Conservation (phyloP, 2,888 invertebrate genomes). For the Drosophila diplacantha region DNA sequence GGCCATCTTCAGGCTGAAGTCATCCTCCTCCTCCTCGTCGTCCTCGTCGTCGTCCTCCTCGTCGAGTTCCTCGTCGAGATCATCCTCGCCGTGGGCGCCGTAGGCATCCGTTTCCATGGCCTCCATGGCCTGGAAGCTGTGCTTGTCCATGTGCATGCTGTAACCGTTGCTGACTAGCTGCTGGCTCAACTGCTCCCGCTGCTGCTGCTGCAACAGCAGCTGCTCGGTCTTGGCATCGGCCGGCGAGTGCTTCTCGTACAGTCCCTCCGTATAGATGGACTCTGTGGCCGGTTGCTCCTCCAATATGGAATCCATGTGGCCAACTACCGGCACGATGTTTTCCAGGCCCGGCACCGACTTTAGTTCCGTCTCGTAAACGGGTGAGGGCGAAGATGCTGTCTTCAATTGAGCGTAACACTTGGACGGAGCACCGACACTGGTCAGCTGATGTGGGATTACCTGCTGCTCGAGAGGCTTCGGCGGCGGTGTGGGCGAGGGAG, state of each 20-base stretch:
- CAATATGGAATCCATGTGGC: slow-evolving; percentile 29
- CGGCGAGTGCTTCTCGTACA: slow-evolving; percentile 49
- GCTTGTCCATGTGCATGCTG: slow-evolving; percentile 50
- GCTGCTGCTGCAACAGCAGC: slow-evolving; percentile 48
- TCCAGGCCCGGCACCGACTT: slow-evolving; percentile 33
- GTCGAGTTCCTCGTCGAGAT: slow-evolving; percentile 50
- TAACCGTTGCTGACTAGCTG: slow-evolving; percentile 48
- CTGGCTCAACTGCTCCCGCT: slow-evolving; percentile 40
- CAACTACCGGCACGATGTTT: slow-evolving; percentile 26
- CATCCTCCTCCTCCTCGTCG: slow-evolving; percentile 74
- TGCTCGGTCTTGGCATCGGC: slow-evolving; percentile 32
- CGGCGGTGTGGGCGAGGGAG: slow-evolving; percentile 61
- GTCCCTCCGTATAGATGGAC: slow-evolving; percentile 39
- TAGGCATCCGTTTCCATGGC: slow-evolving; percentile 59
- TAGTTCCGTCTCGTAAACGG: slow-evolving; percentile 56
- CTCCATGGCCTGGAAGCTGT: slow-evolving; percentile 54
- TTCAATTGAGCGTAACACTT: slow-evolving; percentile 48
- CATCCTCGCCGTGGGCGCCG: slow-evolving; percentile 13
- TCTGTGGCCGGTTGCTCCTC: slow-evolving; percentile 39
- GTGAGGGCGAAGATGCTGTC: slow-evolving; percentile 39
- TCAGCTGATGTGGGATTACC: slow-evolving; percentile 26
- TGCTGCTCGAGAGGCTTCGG: slow-evolving; percentile 59
- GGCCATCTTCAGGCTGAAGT: slow-evolving; percentile 74
- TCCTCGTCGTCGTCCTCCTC: slow-evolving; percentile 73
- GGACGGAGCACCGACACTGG: slow-evolving; percentile 20